Percentiles rank a stretch among this genome's conserved stretches.
phyloP scores from a whole-genome alignment of 2,113 vertebrate genomes.

The Mormyrus lacerda region DNA sequence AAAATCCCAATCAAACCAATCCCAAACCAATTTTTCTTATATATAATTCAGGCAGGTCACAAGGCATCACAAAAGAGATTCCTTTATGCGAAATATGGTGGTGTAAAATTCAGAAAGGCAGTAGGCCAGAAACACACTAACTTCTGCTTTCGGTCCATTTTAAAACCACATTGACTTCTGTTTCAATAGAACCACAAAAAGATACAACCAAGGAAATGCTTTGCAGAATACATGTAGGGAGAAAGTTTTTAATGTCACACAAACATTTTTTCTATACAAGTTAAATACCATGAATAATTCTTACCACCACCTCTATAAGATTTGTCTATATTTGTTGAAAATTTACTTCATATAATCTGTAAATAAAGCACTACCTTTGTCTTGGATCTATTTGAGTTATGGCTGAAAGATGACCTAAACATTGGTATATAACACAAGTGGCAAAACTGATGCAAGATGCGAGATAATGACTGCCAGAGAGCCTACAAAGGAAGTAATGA shows the following conservation, averaged over 20 bases:
- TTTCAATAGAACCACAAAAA: neutral
- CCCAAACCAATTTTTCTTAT: neutral
- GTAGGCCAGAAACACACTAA: neutral
- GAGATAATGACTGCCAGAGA: neutral
- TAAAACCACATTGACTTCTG: neutral
- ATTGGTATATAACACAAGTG: neutral
- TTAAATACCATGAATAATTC: neutral
- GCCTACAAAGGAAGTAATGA: neutral
- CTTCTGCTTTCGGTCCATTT: conserved; percentile 5
- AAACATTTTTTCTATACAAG: neutral
- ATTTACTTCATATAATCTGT: neutral
- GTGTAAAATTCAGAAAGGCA: neutral
- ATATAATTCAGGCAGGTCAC: neutral
- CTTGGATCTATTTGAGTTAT: neutral
- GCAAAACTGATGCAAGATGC: neutral
- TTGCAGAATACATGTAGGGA: neutral
- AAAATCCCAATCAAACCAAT: neutral
- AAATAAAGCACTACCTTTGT: neutral
- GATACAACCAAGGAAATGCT: neutral
- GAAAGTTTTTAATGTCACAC: neutral
- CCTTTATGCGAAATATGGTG: neutral
- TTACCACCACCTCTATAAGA: neutral
- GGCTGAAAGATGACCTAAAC: neutral
- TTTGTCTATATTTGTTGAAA: neutral
- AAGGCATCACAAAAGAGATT: neutral